Percentiles rank a stretch among this genome's conserved stretches.
Conservation (phyloP, 2,888 invertebrate species). For the Sinhomidia bicolor region DNA sequence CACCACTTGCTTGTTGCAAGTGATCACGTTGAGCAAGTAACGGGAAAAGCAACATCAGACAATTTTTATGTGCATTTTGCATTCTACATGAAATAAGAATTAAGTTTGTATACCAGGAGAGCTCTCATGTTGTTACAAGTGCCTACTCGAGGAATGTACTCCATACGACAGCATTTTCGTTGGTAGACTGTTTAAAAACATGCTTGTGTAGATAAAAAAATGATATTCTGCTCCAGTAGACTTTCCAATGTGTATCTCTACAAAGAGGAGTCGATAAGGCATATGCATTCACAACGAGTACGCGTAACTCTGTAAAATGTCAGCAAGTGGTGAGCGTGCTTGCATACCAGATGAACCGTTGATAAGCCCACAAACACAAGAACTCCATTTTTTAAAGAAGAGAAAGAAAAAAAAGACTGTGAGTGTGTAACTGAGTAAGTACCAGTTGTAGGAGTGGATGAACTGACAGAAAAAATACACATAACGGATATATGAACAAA, state of each 20-base stretch:
- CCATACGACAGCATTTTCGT: neutral
- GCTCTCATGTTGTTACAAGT: constrained; percentile 33
- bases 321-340: constrained; percentile 57
- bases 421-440: constrained; percentile 38
- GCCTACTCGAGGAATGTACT: constrained; percentile 21
- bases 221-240: neutral
- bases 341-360: constrained; percentile 63
- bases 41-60: neutral
- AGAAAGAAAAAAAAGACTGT: constrained; percentile 25
- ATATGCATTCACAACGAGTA: constrained; percentile 22
- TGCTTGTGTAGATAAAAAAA: neutral
- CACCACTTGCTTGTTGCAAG: constrained; percentile 13
- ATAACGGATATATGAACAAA: neutral
- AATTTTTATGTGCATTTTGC: constrained; percentile 22
- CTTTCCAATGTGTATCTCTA: neutral
- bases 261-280: neutral
- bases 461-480: neutral
- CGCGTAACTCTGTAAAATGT: constrained; percentile 55
- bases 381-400: constrained; percentile 11
- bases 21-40: constrained; percentile 50
- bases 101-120: constrained; percentile 32
- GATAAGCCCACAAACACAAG: constrained; percentile 48
- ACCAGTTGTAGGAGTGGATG: constrained; percentile 7
- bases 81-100: constrained; percentile 46
- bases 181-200: neutral